These are phyloP conservation scores for Diadumene lineata DNA, from an alignment of 92 coral and sea anemone species.

Conservation along the genomic window DNA sequence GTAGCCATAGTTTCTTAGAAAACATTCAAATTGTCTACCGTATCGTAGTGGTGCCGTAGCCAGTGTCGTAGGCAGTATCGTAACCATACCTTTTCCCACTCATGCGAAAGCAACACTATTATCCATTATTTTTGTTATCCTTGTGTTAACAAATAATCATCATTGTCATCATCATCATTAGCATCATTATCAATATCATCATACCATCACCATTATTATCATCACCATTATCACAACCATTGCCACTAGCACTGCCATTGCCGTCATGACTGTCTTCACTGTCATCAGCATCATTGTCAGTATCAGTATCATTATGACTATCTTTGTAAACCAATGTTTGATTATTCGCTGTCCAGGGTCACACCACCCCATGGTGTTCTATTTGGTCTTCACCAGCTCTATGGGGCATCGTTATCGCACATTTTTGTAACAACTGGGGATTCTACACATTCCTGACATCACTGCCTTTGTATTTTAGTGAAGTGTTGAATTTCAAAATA, in stretches of 20 bases:
- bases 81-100: too few species aligned
- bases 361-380: conserved; percentile 74
- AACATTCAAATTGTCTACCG: too few species aligned
- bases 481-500: conserved; percentile 83
- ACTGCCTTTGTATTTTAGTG: conserved; percentile 89
- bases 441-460: conserved; percentile 93
- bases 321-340: neutral
- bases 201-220: neutral
- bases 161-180: neutral
- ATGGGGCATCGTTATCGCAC: conserved; percentile 90
- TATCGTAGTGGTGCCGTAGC: too few species aligned
- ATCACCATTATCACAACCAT: neutral
- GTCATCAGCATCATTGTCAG: neutral
- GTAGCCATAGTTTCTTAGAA: too few species aligned
- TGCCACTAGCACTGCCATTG: neutral
- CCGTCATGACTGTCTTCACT: neutral
- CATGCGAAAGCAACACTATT: too few species aligned
- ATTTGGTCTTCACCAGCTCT: conserved; percentile 80
- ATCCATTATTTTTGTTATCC: too few species aligned
- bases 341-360: conserved; percentile 52
- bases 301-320: neutral
- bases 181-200: neutral
- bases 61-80: too few species aligned
- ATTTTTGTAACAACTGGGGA: conserved; percentile 92
- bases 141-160: neutral